Evolutionary conservation across 2,113 vertebrate species (phyloP).

Genomic region (Panurus biarmicus): DNA sequence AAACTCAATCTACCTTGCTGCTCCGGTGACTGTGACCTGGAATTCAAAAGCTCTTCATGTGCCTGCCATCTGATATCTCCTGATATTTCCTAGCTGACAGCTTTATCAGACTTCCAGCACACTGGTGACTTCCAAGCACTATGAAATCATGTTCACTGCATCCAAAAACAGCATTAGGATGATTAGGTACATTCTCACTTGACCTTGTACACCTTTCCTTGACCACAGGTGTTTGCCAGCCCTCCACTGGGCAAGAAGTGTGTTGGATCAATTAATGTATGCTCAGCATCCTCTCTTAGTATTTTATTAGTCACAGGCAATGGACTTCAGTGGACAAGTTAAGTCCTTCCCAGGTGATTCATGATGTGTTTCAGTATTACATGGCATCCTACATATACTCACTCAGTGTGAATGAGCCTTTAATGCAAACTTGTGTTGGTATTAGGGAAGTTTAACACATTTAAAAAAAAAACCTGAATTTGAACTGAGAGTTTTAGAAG

Average conservation of each 20-base stretch:
- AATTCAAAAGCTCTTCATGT: background rate
- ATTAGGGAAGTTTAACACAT: background rate
- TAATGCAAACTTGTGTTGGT: background rate
- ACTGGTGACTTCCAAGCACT: background rate
- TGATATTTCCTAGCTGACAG: background rate
- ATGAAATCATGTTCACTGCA: background rate
- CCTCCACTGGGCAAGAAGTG: background rate
- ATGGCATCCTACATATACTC: background rate
- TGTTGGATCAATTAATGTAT: background rate
- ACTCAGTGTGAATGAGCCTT: background rate
- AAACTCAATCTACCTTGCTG: background rate
- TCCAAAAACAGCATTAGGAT: background rate
- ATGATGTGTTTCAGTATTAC: background rate
- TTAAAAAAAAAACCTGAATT: background rate
- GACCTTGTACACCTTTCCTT: no score
- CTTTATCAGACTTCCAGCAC: background rate
- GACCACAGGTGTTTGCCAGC: background rate
- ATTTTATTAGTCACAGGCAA: background rate
- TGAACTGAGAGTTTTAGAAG: background rate
- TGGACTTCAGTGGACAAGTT: background rate
- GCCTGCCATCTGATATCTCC: background rate
- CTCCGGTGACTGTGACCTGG: background rate
- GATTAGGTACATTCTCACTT: background rate
- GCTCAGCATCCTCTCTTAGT: background rate
- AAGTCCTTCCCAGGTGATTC: background rate